Conservation (phyloP, 2,797 vertebrate genomes). For the Dryobates pubescens region DNA sequence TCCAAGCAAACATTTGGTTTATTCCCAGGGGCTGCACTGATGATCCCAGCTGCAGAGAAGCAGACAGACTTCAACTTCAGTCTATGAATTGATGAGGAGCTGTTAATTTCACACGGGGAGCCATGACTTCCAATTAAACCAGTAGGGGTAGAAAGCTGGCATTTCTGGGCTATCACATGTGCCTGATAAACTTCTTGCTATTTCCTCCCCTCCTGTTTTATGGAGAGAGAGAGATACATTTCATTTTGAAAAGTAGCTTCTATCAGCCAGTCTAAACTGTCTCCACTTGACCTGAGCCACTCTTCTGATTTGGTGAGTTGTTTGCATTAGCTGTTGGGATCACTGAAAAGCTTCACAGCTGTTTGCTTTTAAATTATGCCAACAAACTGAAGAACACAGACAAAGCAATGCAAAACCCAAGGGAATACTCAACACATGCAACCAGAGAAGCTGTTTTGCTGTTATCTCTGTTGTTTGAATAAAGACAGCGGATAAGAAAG, state of each 20-base stretch:
- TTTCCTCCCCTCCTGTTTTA: neutral
- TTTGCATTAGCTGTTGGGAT: conserved; percentile 7
- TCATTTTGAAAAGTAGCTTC: conserved; percentile 23
- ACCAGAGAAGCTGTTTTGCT: neutral
- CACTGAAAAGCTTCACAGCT: neutral
- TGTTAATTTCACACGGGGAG: neutral
- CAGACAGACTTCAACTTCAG: neutral
- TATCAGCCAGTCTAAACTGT: neutral
- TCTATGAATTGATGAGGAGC: neutral
- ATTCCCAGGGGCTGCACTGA: neutral
- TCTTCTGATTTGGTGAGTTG: neutral
- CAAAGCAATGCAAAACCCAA: neutral
- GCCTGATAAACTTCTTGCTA: neutral
- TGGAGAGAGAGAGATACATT: neutral
- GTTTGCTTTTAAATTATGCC: conserved; percentile 6
- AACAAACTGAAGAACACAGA: neutral
- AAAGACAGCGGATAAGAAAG: neutral
- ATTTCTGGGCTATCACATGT: neutral
- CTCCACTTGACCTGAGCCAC: neutral
- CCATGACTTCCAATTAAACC: neutral
- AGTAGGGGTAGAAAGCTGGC: neutral
- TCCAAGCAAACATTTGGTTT: neutral
- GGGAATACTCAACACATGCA: neutral
- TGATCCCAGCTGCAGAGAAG: neutral
- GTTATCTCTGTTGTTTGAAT: neutral